phyloP scores from a whole-genome alignment of 2,888 invertebrate genomes.

The Eurois occulta region DNA sequence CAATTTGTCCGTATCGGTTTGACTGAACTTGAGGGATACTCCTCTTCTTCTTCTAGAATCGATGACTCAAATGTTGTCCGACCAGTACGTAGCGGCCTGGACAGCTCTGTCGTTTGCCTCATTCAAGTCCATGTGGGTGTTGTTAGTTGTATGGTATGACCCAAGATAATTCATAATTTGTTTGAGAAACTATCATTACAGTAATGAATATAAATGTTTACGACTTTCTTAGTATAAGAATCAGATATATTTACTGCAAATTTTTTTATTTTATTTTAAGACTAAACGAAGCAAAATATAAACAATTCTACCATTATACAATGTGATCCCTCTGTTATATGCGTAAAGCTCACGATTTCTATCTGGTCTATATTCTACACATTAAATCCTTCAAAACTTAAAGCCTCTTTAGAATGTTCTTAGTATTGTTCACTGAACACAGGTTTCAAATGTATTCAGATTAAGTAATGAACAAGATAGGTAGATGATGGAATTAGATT shows the following conservation, averaged over 20 bases:
- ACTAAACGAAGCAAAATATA: neutral
- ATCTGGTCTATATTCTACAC: neutral
- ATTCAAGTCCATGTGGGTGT: neutral
- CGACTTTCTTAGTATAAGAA: neutral
- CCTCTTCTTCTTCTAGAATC: neutral
- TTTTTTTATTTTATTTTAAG: neutral
- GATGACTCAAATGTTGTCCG: neutral
- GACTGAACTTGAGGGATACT: neutral
- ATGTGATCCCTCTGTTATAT: neutral
- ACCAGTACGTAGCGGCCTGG: neutral
- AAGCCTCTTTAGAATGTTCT: slow-evolving; percentile 4
- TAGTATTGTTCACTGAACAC: slow-evolving; percentile 18
- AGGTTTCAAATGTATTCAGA: neutral
- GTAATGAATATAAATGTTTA: neutral
- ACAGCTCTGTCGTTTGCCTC: neutral
- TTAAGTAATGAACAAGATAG: neutral
- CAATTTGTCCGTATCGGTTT: neutral
- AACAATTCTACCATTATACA: neutral
- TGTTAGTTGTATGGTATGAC: no score
- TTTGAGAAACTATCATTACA: neutral
- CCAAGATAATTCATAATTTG: no score
- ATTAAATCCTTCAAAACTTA: neutral
- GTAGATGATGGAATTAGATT: neutral
- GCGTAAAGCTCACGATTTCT: neutral
- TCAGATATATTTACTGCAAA: neutral